Conservation (phyloP, 2,888 invertebrate genomes). For the Micropterix aruncella region DNA sequence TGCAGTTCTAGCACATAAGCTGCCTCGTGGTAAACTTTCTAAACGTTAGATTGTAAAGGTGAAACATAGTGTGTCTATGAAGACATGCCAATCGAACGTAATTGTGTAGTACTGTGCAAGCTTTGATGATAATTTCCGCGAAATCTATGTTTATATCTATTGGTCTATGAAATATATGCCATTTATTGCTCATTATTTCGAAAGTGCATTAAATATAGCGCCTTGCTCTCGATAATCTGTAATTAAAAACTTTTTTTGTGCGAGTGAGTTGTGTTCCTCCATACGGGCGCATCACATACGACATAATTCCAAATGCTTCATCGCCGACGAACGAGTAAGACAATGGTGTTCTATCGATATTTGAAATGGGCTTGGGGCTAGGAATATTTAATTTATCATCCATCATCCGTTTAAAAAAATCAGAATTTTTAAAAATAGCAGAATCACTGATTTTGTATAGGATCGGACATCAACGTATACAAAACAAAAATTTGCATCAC, state of each 20-base stretch:
- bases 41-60: too few species aligned
- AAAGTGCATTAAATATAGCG: constrained; percentile 4
- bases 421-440: constrained; percentile 7
- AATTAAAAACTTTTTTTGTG: constrained; percentile 4
- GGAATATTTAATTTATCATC: constrained; percentile 4
- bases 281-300: constrained; percentile 5
- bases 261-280: too few species aligned
- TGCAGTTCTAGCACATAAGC: too few species aligned
- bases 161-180: too few species aligned
- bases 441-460: too few species aligned
- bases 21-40: too few species aligned
- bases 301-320: constrained; percentile 8
- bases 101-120: constrained; percentile 5
- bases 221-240: constrained; percentile 4
- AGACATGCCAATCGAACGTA: constrained; percentile 5
- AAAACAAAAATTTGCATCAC: too few species aligned
- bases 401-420: constrained; percentile 5
- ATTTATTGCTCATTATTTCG: too few species aligned
- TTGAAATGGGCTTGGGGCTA: constrained; percentile 5
- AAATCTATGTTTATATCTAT: constrained; percentile 5
- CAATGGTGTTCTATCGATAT: constrained; percentile 6
- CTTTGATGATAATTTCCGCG: constrained; percentile 6
- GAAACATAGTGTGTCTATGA: too few species aligned
- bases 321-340: too few species aligned
- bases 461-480: constrained; percentile 6